Evolutionary conservation across 2,113 vertebrate species (phyloP), one percentile per base, ranked within the genome.

Genomic region (Pycnonotus jocosus): DNA sequence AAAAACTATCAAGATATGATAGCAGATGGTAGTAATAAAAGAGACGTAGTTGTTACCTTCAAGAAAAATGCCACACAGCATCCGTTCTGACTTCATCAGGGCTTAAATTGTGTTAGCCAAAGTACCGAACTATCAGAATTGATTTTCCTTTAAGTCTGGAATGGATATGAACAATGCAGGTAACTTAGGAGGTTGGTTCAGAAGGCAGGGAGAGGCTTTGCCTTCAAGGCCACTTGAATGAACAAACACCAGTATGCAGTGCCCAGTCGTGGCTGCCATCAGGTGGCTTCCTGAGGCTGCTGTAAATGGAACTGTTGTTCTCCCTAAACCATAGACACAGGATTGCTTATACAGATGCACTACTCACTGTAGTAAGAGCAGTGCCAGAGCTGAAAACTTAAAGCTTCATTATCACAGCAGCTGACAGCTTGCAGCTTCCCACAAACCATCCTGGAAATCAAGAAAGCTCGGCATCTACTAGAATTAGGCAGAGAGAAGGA

Each of bases 351-450:
- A 86, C 86, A 93, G 90, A 86, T 88, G 90, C 88, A 74, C 37
- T 45, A 94, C 92, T 90, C 60, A 0, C 92, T 79, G 69, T 94
- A 96, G 90, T 96, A 96, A 96, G 77, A 88, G 61, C 90, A 81
- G 72, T 93, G 93, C 90, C 93, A 90, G 80, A 62, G 87, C 8
- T 74, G 90, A 90, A 90, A 86, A 84, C 83, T 88, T 76, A 79
- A 93, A 86, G 69, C 71, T 94, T 95, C 93, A 90, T 92, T 95
- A 93, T 93, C 69, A 68, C 88, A 84, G 92, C 93, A 95, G 90
- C 88, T 95, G 95, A 96, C 93, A 96, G 90, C 76, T 90, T 86
- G 80, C 93, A 88, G 83, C 95, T 95, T 97, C 93, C 93, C 82
- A 96, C 93, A 86, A 47, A 35, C 88, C 53, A 10, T 79, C 80